phyloP scores from a whole-genome alignment of 2,888 invertebrate genomes.

The Epiblema foenella region DNA sequence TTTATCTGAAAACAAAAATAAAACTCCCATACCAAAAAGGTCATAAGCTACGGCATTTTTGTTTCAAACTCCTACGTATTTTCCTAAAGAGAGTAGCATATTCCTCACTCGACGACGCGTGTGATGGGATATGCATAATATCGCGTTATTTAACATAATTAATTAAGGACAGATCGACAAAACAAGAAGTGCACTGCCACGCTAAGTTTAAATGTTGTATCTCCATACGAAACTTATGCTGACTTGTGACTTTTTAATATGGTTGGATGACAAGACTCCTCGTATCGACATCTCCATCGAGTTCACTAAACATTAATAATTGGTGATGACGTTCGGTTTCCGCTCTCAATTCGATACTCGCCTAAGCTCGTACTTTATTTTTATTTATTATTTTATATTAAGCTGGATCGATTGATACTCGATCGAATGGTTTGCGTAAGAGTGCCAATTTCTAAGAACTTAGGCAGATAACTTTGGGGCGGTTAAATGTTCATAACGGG shows the following conservation, averaged over 20 bases:
- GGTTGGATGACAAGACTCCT: slow-evolving; percentile 58
- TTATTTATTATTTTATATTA: slow-evolving; percentile 22
- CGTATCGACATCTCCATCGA: slow-evolving; percentile 78
- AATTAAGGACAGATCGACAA: slow-evolving; percentile 80
- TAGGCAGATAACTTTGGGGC: background rate
- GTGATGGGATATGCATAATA: slow-evolving; percentile 81
- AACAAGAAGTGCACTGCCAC: slow-evolving; percentile 73
- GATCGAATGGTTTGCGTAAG: background rate
- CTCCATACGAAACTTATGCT: background rate
- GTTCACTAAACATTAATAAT: slow-evolving; percentile 79
- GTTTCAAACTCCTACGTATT: background rate
- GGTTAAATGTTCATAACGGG: background rate
- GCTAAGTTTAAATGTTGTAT: background rate
- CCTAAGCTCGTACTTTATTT: slow-evolving; percentile 32
- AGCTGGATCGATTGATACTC: slow-evolving; percentile 2
- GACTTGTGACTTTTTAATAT: background rate
- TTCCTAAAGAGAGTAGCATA: slow-evolving; percentile 6
- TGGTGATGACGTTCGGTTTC: slow-evolving; percentile 74
- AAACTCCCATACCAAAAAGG: background rate
- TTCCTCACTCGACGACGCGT: slow-evolving; percentile 54
- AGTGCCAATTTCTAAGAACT: background rate
- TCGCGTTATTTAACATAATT: slow-evolving; percentile 81
- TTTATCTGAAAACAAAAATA: slow-evolving; percentile 30
- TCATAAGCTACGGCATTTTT: background rate
- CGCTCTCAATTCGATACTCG: slow-evolving; percentile 62